phyloP scores from a whole-genome alignment of 64 coral and sea anemone genomes.

The Astreopora myriophthalma region DNA sequence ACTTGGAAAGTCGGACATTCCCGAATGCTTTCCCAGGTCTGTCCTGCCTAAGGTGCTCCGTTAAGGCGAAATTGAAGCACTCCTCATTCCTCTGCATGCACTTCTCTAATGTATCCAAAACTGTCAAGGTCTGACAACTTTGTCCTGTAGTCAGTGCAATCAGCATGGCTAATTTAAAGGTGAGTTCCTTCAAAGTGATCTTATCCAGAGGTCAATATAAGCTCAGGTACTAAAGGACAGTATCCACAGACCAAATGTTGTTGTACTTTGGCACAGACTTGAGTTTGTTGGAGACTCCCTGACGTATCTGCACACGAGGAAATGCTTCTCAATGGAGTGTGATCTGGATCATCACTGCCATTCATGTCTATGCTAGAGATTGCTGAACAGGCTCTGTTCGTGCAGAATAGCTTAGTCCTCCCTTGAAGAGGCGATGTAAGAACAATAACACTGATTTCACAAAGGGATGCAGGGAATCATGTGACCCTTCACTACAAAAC shows the following conservation, averaged over 20 bases:
- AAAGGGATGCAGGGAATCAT: constrained; percentile 50
- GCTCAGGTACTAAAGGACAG: constrained; percentile 19
- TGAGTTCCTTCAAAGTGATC: constrained; percentile 51
- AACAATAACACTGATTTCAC: not conserved
- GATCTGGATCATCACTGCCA: not conserved
- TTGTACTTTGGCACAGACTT: constrained; percentile 42
- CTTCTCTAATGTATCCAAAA: not conserved
- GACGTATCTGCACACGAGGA: constrained; percentile 15
- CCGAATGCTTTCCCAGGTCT: constrained; percentile 62
- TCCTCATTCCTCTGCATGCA: constrained; percentile 20
- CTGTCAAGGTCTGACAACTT: constrained; percentile 59
- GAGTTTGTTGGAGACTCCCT: constrained; percentile 42
- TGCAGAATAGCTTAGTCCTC: constrained; percentile 8
- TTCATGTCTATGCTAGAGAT: constrained; percentile 8
- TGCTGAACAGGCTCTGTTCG: constrained; percentile 47
- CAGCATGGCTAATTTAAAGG: constrained; percentile 45
- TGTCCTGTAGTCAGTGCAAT: constrained; percentile 60
- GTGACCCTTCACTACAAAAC: constrained; percentile 33
- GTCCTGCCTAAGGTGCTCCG: constrained; percentile 65
- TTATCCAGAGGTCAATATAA: constrained; percentile 24
- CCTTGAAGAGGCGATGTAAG: constrained; percentile 3
- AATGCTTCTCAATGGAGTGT: not conserved
- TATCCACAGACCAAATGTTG: not conserved
- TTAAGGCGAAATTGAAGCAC: constrained; percentile 56
- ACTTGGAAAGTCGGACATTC: constrained; percentile 60